Evolutionary conservation across 2,888 invertebrate genomes (phyloP).

Genomic region (Sericinus montela): DNA sequence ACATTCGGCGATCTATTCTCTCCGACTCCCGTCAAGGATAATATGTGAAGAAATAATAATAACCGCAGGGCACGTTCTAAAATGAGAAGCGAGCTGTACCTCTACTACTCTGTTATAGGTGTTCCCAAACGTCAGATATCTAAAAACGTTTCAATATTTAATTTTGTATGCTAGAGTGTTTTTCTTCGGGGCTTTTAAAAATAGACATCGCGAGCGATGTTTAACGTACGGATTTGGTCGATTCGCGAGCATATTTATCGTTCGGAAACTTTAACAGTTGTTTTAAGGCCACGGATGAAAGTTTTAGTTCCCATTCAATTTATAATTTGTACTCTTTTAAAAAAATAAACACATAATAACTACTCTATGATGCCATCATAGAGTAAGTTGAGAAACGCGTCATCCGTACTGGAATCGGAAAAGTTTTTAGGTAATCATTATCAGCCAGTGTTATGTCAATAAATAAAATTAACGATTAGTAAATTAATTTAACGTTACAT

Average conservation of each 20-base stretch:
- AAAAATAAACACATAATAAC: constrained; percentile 41
- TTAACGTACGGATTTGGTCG: constrained; percentile 55
- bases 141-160: constrained; percentile 42
- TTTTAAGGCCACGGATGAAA: constrained; percentile 69
- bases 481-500: constrained; percentile 67
- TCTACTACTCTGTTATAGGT: constrained; percentile 36
- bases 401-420: constrained; percentile 41
- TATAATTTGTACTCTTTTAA: constrained; percentile 60
- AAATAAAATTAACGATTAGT: constrained; percentile 37
- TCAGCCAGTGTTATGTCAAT: constrained; percentile 21
- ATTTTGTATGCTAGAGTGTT: constrained; percentile 60
- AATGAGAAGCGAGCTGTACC: constrained; percentile 37
- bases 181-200: constrained; percentile 58
- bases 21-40: neutral
- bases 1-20: no score
- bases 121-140: constrained; percentile 28
- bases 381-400: constrained; percentile 25
- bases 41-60: constrained; percentile 3
- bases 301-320: constrained; percentile 64
- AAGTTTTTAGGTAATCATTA: constrained; percentile 17
- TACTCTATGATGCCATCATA: constrained; percentile 21
- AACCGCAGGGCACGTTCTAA: constrained; percentile 51
- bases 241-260: constrained; percentile 72
- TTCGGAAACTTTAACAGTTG: constrained; percentile 57
- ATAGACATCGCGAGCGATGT: constrained; percentile 60